Evolutionary conservation across 2,888 invertebrate genomes (phyloP), one percentile per base, ranked within the genome.

Genomic region (Zootermopsis nevadensis): DNA sequence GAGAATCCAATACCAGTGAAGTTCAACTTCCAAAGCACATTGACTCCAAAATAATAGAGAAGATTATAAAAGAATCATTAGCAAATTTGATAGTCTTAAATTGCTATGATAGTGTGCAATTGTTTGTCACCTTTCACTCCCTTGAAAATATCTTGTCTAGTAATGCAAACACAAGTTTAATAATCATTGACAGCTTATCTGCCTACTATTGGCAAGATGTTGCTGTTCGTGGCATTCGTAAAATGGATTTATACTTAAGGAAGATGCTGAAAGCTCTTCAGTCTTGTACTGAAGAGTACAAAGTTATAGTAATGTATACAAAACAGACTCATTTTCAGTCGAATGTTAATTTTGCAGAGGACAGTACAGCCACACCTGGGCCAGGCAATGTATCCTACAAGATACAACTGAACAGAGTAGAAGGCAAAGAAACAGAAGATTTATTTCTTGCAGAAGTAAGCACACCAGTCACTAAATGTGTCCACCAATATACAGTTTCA

Each of bases 171-270:
- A 88, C 91, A 12, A 89, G 90, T 30, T 85, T 92, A 1, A 83
- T 92, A 42, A 89, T 90, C 10, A 86, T 92, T 15, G 92, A 92
- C 84, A 90, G 90, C 85, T 88, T 92, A 53, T 88, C 89, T n/a
- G 89, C 91, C 0, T 91, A 90, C 87, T 92, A 91, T 86, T 92
- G 92, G 91, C 90, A 90, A 76, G 91, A 92, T 87, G 90, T 85
- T 27, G 84, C 86, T 82, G 83, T 84, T 90, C 84, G 86, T 15
- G 86, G 87, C 8, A 88, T 88, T 87, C 85, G 89, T 87, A 84
- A 91, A 90, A 91, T 92, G 89, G 91, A 92, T 88, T 86, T 87
- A 0, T 93, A 93, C 86, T 81, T 91, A 12, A 91, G 90, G 87
- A 90, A 89, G 79, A 84, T 89, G 1, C 74, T 91, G n/a, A 88